These are phyloP conservation scores for Salvelinus namaycush DNA, from an alignment of 2,113 vertebrate species.

Conservation along the genomic window DNA sequence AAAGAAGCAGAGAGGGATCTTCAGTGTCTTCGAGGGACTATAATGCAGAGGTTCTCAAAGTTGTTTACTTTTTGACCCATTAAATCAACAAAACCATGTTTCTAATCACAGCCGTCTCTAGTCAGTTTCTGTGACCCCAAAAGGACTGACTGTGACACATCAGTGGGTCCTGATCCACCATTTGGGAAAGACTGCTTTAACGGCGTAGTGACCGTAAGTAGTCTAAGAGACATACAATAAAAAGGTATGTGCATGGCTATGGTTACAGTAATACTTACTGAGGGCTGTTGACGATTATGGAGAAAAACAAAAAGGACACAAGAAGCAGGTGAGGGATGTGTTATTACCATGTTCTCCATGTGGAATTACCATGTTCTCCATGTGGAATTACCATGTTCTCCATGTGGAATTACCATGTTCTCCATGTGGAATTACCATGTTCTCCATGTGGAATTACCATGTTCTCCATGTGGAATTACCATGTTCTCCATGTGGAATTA, in stretches of 20 bases:
- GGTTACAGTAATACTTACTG: conserved; percentile 76
- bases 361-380: no score
- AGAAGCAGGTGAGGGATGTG: not conserved
- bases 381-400: no score
- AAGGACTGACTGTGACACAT: conserved; percentile 42
- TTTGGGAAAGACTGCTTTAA: conserved; percentile 56
- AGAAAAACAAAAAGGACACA: conserved; percentile 37
- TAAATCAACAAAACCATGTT: no score
- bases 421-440: no score
- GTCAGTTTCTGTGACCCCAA: conserved; percentile 41
- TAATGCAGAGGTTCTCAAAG: conserved; percentile 34
- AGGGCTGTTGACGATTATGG: conserved; percentile 82
- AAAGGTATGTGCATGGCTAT: not conserved
- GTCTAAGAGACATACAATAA: not conserved
- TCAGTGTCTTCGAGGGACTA: conserved; percentile 2
- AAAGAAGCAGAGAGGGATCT: not conserved
- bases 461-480: no score
- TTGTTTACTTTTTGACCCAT: conserved; percentile 51
- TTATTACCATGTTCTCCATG: not conserved
- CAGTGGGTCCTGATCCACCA: conserved; percentile 29
- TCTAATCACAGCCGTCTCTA: not conserved
- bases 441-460: no score
- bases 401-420: not conserved
- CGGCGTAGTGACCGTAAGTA: conserved; percentile 24
- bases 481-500: not conserved